phyloP scores from a whole-genome alignment of 2,113 vertebrate genomes.

The Dolichotis patagonum region DNA sequence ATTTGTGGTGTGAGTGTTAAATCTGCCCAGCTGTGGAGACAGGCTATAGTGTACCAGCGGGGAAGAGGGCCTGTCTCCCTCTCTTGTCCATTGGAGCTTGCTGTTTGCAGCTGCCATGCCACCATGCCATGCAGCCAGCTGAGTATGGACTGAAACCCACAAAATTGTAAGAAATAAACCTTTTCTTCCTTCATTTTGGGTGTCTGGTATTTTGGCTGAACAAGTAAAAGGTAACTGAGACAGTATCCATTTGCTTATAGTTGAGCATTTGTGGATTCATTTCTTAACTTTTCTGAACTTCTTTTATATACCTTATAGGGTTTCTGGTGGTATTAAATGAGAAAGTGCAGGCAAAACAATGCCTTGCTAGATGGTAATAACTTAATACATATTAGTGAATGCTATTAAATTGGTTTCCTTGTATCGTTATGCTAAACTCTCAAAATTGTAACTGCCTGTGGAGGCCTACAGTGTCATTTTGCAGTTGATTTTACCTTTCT shows the following conservation, averaged over 20 bases:
- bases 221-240: too few relatives aligned
- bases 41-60: too few relatives aligned
- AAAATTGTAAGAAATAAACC: too few relatives aligned
- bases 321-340: not conserved
- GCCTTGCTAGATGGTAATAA: not conserved
- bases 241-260: not conserved
- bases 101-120: too few relatives aligned
- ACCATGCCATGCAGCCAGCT: too few relatives aligned
- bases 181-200: too few relatives aligned
- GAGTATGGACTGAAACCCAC: too few relatives aligned
- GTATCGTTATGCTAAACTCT: not conserved
- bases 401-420: not conserved
- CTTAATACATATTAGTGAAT: not conserved
- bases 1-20: too few relatives aligned
- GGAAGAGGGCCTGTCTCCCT: too few relatives aligned
- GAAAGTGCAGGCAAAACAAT: not conserved
- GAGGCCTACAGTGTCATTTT: not conserved
- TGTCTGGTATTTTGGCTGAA: too few relatives aligned
- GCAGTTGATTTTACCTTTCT: not conserved
- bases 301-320: not conserved
- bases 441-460: not conserved
- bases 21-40: too few relatives aligned
- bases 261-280: not conserved
- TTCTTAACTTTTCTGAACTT: conserved; percentile 22
- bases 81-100: too few relatives aligned